phyloP scores from a whole-genome alignment of 2,113 vertebrate genomes.

The Miniopterus natalensis region DNA sequence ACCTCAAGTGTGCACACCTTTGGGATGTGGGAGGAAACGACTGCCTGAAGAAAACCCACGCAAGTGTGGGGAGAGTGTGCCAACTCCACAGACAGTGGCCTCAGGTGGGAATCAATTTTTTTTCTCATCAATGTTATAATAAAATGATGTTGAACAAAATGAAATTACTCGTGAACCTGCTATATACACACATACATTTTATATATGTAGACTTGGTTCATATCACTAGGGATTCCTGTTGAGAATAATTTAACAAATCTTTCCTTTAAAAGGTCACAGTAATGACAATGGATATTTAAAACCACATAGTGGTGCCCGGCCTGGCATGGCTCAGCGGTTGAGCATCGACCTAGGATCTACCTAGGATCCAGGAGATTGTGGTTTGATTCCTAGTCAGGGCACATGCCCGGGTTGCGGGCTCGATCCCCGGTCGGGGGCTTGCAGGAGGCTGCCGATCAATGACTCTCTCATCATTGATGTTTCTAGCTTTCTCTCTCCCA shows the following conservation, averaged over 20 bases:
- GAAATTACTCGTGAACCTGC: not conserved
- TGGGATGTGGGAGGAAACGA: not conserved
- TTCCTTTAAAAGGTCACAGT: conserved; percentile 46
- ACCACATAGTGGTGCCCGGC: not conserved
- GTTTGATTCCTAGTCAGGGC: no score
- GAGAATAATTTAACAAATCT: conserved; percentile 38
- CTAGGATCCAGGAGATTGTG: no score
- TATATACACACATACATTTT: not conserved
- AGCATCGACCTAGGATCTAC: no score
- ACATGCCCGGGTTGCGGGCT: no score
- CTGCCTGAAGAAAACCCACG: not conserved
- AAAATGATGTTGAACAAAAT: not conserved
- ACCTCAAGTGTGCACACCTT: not conserved
- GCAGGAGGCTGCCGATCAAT: no score
- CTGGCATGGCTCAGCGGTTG: no score
- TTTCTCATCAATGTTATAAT: not conserved
- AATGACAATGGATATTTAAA: not conserved
- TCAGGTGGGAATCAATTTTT: not conserved
- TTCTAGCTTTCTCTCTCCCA: no score
- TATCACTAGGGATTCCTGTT: not conserved
- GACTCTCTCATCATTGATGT: no score
- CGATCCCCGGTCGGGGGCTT: no score
- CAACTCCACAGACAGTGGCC: not conserved
- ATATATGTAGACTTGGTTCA: not conserved
- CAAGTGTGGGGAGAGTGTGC: not conserved